Evolutionary conservation across 2,113 vertebrate genomes (phyloP).

Genomic region (Sterrhoptilus dennistouni): DNA sequence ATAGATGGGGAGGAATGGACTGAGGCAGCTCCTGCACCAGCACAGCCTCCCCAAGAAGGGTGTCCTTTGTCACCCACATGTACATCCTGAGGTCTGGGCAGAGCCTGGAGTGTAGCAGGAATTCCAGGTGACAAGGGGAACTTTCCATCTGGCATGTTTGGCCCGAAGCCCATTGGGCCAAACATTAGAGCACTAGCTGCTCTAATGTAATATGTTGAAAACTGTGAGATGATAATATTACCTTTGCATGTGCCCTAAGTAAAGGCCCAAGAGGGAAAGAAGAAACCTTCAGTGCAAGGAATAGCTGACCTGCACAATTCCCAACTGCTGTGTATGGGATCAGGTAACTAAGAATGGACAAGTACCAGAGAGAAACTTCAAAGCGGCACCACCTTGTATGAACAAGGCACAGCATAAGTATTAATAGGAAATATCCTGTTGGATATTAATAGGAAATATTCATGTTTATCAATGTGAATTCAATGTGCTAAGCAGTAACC

Average conservation of each 20-base stretch:
- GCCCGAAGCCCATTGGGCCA: neutral
- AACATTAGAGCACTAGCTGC: neutral
- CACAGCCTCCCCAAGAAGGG: neutral
- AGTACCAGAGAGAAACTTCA: neutral
- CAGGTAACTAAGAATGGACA: neutral
- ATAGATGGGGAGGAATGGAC: neutral
- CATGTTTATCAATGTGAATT: neutral
- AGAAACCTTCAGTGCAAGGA: neutral
- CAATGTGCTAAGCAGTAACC: neutral
- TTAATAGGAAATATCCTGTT: neutral
- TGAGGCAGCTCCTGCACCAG: neutral
- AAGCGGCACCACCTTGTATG: accelerated
- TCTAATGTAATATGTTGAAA: neutral
- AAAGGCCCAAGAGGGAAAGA: neutral
- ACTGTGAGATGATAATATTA: neutral
- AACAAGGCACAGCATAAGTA: neutral
- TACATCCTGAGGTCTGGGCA: neutral
- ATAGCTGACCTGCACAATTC: neutral
- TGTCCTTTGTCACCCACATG: neutral
- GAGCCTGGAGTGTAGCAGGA: neutral
- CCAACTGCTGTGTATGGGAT: neutral
- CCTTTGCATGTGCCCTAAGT: neutral
- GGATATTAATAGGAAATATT: neutral
- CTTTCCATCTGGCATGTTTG: neutral
- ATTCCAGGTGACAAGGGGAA: neutral